These are phyloP conservation scores for Drosophila subobscura DNA, from an alignment of 1,140 invertebrate genomes.

Conservation along the genomic window DNA sequence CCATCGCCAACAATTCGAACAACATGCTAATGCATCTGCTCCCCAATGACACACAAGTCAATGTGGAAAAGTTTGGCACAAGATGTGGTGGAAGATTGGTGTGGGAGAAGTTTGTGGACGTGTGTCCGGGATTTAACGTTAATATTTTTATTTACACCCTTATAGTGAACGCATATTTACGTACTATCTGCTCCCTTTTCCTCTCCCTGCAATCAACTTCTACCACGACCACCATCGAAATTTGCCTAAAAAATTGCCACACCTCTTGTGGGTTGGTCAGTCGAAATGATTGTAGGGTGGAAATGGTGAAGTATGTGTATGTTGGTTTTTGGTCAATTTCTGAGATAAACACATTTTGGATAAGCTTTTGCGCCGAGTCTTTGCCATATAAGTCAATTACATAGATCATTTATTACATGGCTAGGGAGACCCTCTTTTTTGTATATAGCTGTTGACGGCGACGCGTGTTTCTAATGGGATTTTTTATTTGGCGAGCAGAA, in stretches of 20 bases:
- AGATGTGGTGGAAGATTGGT: conserved; percentile 9
- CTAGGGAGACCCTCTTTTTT: conserved; percentile 23
- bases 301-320: conserved; percentile 8
- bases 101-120: conserved; percentile 14
- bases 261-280: conserved; percentile 34
- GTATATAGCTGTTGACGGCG: conserved; percentile 45
- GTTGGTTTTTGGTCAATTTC: conserved; percentile 42
- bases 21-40: conserved; percentile 68
- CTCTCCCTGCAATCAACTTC: conserved; percentile 56
- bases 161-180: conserved; percentile 41
- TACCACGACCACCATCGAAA: conserved; percentile 63
- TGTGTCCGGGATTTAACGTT: conserved; percentile 49
- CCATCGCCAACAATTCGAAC: conserved; percentile 45
- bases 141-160: conserved; percentile 81
- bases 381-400: conserved; percentile 76
- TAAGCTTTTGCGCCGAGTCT: conserved; percentile 52
- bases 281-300: neutral
- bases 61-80: conserved; percentile 37
- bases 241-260: conserved; percentile 72
- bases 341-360: conserved; percentile 72
- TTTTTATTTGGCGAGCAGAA: conserved; percentile 60
- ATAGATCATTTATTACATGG: conserved; percentile 79
- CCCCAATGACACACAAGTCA: conserved; percentile 60
- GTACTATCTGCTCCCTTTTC: conserved; percentile 29
- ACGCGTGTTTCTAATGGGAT: conserved; percentile 79